Evolutionary conservation across 2,888 invertebrate species (phyloP), one percentile per base, ranked within the genome.

Genomic region (Strigamia transsilvanica): DNA sequence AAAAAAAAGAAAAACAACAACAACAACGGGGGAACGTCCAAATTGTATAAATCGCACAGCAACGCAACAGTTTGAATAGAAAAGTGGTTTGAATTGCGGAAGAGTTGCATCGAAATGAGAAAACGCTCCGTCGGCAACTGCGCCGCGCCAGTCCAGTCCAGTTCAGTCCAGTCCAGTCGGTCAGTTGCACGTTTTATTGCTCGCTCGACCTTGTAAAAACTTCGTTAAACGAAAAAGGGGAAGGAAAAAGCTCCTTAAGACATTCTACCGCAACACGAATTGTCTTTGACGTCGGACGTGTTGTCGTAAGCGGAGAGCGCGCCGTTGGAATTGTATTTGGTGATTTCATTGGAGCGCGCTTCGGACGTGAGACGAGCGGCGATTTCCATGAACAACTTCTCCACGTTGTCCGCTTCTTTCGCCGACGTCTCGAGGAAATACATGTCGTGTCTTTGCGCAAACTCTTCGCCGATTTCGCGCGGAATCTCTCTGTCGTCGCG

Each of bases 341-440:
- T 93, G 85, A 93, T 88, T 88, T 94, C 94, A 89, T 94, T 94
- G 89, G 92, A 93, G 88, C 94, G 91, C n/a, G 94, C 94, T 91
- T 94, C 94, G 92, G 93, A 89, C 18, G 90, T 91, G 85, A 82
- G 82, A 77, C 96, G 84, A 94, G 94, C 84, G 21, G 98, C 98
- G 86, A 99, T 98, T 90, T 98, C 97, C 92, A 96, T 94, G 88
- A 99, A 99, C 83, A 99, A 90, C 87, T 94, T 92, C 88, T 99
- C 98, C 4, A 99, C 98, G 90, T 99, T 98, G 86, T 98, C 98
- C 1, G 98, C 96, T 89, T 98, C 97, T 88, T 98, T 97, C 0
- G 98, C 98, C 0, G 98, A 98, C 0, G 98, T 99, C 90, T 99
- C 98, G 85, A 99, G 91, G 89, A 98, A 99, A 88, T 97, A 97